Conservation (phyloP, 2,797 vertebrate species). For the Myotis myotis region DNA sequence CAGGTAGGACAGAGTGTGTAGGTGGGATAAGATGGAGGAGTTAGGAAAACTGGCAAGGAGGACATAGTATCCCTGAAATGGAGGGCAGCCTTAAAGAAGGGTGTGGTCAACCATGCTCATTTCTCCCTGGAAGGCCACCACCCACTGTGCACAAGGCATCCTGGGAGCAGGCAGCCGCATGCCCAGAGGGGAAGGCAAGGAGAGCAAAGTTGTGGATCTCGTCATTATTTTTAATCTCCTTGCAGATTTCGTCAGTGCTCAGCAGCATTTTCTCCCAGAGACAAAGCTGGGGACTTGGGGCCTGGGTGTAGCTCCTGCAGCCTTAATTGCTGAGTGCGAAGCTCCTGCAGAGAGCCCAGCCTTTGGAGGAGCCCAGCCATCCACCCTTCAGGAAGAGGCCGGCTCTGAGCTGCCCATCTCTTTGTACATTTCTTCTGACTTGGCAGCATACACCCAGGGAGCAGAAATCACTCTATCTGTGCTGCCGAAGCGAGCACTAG, state of each 20-base stretch:
- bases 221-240: conserved; percentile 80
- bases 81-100: background rate
- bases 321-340: conserved; percentile 77
- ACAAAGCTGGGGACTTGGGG: conserved; percentile 58
- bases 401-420: conserved; percentile 21
- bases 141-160: background rate
- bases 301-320: conserved; percentile 76
- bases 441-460: background rate
- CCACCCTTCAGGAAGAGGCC: conserved; percentile 53
- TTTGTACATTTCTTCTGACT: background rate
- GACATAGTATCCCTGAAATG: background rate
- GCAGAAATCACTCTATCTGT: background rate
- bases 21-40: background rate
- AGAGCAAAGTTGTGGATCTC: conserved; percentile 23
- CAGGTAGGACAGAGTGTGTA: background rate
- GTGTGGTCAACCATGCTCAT: background rate
- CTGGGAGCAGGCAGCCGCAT: background rate
- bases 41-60: background rate
- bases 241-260: conserved; percentile 71
- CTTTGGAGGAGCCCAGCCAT: background rate
- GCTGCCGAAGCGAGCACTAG: no score
- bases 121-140: background rate
- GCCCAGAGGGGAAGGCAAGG: conserved; percentile 27
- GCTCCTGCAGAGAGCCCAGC: conserved; percentile 56
- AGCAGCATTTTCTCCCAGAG: conserved; percentile 77